Base-by-base conservation (phyloP, 2,797 vertebrate genomes). In the Tamandua tetradactyla region DNA sequence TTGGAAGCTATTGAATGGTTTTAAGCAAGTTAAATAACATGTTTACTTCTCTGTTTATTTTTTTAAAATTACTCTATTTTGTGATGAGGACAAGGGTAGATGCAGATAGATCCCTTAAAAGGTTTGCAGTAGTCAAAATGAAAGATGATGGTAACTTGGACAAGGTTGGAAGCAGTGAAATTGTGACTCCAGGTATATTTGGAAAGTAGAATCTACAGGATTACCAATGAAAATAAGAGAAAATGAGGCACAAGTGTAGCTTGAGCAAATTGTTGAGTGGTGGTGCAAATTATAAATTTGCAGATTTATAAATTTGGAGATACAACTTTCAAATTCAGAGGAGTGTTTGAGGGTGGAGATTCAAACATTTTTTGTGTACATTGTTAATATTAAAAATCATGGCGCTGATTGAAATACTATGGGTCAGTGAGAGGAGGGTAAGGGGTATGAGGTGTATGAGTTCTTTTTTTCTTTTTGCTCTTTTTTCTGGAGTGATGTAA, bases 301-400 rank as follows among this genome's bases (percentile, higher is more conserved):
- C n/a, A n/a, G n/a, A n/a, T n/a, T n/a, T n/a, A 62, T 3, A 5
- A n/a, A 88, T 88, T 76, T 96, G 55, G 78, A 95, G 37, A 62
- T 82, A 62, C 0, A 22, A 61, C 23, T 82, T 91, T 94, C 68
- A 88, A 87, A 85, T 88, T 93, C 49, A 68, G 37, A 91, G 30
- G 49, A 72, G 13, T 89, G 37, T 13, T 72, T 78, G 49, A 37
- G 9, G 49, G 52, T 80, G 12, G 87, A 89, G 61, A 68, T 71
- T 47, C 5, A 0, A 55, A 12, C 27, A 42, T 74, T 47, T 42
- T 47, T 74, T 74, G 17, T 69, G 7, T 76, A 62, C 59, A 8
- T 89, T 89, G 71, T 61, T 40, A 83, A 15, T 81, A 87, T 84
- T 89, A 78, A 76, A 94, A 78, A 13, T 10, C 82, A 4, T 71